Percentiles rank a stretch among this genome's conserved stretches.
phyloP scores from a whole-genome alignment of 2,888 invertebrate genomes.

The Hyppa rectilinea region DNA sequence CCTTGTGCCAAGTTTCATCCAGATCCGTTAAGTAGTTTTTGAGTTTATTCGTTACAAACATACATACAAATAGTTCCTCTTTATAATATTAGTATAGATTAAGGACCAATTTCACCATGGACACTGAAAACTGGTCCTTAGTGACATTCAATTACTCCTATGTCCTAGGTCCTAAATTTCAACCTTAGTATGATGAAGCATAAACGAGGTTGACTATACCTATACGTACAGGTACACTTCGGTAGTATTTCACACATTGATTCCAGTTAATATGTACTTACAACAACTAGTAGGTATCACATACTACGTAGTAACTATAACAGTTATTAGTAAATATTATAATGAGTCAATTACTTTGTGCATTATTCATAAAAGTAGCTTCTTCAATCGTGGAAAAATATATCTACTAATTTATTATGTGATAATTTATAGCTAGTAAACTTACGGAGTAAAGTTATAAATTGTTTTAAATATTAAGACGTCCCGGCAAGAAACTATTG shows the following conservation, averaged over 20 bases:
- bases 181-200: too few species aligned
- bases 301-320: conserved; percentile 3
- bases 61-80: too few species aligned
- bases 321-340: conserved; percentile 10
- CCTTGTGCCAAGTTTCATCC: too few species aligned
- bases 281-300: conserved; percentile 13
- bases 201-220: background rate
- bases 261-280: conserved; percentile 8
- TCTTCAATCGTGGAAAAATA: conserved; percentile 23
- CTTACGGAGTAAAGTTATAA: conserved; percentile 12
- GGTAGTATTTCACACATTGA: background rate
- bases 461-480: background rate
- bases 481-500: background rate
- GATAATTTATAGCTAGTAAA: conserved; percentile 14
- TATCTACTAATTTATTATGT: conserved; percentile 3
- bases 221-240: background rate
- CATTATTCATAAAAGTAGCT: conserved; percentile 25
- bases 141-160: too few species aligned
- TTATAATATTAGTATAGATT: too few species aligned
- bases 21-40: too few species aligned
- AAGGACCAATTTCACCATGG: too few species aligned
- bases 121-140: too few species aligned
- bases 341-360: conserved; percentile 18
- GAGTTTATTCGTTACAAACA: too few species aligned
- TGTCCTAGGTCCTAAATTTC: too few species aligned